Evolutionary conservation across 2,113 vertebrate species (phyloP).

Genomic region (Aleadryas rufinucha): DNA sequence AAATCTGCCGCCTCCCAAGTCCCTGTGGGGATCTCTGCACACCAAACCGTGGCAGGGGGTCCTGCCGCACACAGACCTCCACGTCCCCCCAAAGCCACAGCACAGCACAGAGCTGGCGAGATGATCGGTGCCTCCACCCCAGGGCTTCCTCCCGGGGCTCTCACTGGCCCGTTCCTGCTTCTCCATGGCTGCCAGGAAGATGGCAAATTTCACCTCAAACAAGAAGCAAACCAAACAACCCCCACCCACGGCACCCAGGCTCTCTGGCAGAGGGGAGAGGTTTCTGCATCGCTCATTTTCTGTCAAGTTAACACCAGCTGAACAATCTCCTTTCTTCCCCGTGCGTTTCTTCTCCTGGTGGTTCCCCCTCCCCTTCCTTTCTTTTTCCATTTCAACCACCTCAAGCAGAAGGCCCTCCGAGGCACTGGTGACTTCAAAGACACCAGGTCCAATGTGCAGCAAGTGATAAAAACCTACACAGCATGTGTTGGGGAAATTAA

Average conservation of each 20-base stretch:
- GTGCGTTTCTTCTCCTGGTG: not conserved
- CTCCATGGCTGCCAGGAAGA: not conserved
- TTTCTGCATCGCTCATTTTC: conserved; percentile 7
- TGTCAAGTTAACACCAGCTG: conserved; percentile 3
- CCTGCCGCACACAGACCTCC: not conserved
- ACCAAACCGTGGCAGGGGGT: accelerated
- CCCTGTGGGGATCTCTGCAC: accelerated
- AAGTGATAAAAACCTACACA: conserved; percentile 73
- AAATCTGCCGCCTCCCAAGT: not conserved
- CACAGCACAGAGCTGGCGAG: accelerated
- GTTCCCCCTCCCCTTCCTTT: not conserved
- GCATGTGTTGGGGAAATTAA: conserved; percentile 76
- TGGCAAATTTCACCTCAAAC: not conserved
- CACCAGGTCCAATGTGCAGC: conserved; percentile 67
- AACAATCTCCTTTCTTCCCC: conserved; percentile 1
- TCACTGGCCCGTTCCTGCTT: not conserved
- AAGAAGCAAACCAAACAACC: not conserved
- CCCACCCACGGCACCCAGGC: not conserved
- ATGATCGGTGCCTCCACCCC: not conserved
- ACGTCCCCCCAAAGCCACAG: accelerated
- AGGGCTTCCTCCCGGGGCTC: not conserved
- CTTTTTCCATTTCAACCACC: conserved; percentile 43
- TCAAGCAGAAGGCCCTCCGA: conserved; percentile 65
- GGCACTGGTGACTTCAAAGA: conserved; percentile 73
- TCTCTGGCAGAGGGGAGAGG: not conserved